Evolutionary conservation across 2,797 vertebrate species (phyloP).

Genomic region (Pseudomugil tenellus): DNA sequence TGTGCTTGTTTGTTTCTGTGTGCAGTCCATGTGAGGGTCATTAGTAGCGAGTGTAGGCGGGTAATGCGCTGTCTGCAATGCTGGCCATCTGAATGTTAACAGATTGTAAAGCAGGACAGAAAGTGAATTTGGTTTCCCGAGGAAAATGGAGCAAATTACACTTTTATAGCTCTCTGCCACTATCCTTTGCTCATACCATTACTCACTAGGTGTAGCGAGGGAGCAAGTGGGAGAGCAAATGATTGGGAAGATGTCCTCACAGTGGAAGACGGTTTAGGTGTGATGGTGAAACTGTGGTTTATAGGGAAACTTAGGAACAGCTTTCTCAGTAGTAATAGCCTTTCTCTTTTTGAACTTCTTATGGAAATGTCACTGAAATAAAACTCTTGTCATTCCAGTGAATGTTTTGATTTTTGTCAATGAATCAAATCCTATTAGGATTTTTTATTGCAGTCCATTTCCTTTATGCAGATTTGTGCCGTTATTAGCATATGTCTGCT

Average conservation of each 20-base stretch:
- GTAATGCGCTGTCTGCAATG: conserved; percentile 72
- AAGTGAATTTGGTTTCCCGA: conserved; percentile 81
- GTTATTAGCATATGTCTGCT: conserved; percentile 5
- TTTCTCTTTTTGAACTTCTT: conserved; percentile 51
- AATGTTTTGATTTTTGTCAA: conserved; percentile 45
- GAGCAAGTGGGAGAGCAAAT: conserved; percentile 54
- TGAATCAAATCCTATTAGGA: conserved; percentile 19
- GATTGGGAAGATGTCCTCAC: conserved; percentile 71
- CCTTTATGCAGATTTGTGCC: conserved; percentile 25
- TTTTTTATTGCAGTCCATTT: conserved; percentile 5
- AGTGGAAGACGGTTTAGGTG: conserved; percentile 47
- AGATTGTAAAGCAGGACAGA: conserved; percentile 78
- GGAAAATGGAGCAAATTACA: conserved; percentile 85
- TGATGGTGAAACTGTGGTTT: conserved; percentile 49
- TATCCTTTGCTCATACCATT: conserved; percentile 80
- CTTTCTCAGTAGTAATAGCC: conserved; percentile 56
- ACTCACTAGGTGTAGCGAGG: conserved; percentile 71
- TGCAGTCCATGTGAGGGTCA: conserved; percentile 58
- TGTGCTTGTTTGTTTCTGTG: conserved; percentile 28
- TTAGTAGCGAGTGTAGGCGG: conserved; percentile 72
- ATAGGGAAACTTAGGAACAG: conserved; percentile 38
- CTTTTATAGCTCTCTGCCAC: conserved; percentile 85
- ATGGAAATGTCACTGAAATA: conserved; percentile 20
- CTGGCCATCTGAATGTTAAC: conserved; percentile 81
- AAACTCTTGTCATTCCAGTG: conserved; percentile 25